Percentiles rank a stretch among this genome's conserved stretches.
Conservation (phyloP, 2,797 vertebrate genomes). For the Enteromius treurensis region DNA sequence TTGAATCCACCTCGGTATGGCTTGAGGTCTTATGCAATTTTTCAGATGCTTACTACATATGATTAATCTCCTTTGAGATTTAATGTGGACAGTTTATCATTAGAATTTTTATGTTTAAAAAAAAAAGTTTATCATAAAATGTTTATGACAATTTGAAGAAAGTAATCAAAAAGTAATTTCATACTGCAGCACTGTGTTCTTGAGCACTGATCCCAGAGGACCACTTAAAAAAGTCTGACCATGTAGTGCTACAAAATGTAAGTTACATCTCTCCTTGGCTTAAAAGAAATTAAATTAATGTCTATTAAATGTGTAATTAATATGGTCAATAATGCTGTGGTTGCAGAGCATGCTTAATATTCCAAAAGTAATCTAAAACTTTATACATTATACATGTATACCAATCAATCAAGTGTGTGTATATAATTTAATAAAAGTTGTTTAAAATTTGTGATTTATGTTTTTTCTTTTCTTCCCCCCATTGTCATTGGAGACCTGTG, state of each 20-base stretch:
- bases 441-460: background rate
- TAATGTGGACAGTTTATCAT: constrained; percentile 10
- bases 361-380: background rate
- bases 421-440: background rate
- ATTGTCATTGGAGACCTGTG: background rate
- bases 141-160: background rate
- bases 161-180: constrained; percentile 10
- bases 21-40: constrained; percentile 17
- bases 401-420: background rate
- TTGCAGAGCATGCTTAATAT: background rate
- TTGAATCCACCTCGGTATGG: background rate
- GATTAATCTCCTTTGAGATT: constrained; percentile 18
- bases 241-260: background rate
- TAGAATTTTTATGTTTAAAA: no score
- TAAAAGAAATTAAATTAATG: background rate
- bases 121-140: no score
- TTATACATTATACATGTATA: background rate
- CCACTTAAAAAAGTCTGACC: background rate
- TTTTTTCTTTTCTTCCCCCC: background rate
- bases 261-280: background rate
- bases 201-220: background rate
- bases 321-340: background rate
- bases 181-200: constrained; percentile 8
- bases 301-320: background rate
- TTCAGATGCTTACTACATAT: background rate